Base-by-base conservation (phyloP, 30 jellyfish, hydroid and myxozoan species). In the Aurelia sp. region DNA sequence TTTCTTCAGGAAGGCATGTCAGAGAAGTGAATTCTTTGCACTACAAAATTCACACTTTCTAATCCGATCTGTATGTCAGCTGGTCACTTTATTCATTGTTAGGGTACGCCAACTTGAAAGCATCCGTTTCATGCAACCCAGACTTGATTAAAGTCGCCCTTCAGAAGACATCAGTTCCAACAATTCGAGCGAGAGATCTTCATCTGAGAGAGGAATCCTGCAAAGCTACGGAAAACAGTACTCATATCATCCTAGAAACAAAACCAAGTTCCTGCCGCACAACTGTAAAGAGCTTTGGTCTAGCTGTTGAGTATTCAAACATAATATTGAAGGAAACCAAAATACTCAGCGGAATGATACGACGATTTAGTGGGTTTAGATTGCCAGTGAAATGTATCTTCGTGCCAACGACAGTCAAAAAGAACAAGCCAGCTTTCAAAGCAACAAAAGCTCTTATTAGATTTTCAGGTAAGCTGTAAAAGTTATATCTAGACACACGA, bases 351-450 rank as follows among this genome's bases (percentile, higher is more conserved):
- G 87, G 84, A 20, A 62, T 90, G 19, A 90, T 90, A 15, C 21
- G 74, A 21, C 67, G 97, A 66, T 13, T 33, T 18, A 15, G 65
- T 30, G 35, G 80, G 30, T 74, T 90, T 17, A 55, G 67, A 40
- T 44, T 90, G 51, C 94, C 97, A 24, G 74, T 90, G 65, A 74
- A 77, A 76, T 90, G 97, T 77, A 50, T 82, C n/a, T 57, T 72
- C 30, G 72, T 31, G 17, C 79, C 89, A 35, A 33, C 76, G 13
- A 30, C 31, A 24, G 21, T 65, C 17, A 64, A 64, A 64, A 61
- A 61, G 60, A 6, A 21, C 15, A 8, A 22, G 40, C 35, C 78
- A 8, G 67, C 82, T 17, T 77, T 75, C 80, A 73, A 58, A 22
- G 74, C 90, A 11, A 78, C 58, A 69, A 69, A 69, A 21, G 31